Conservation (phyloP, 2,797 vertebrate species). For the Siniperca obscura region DNA sequence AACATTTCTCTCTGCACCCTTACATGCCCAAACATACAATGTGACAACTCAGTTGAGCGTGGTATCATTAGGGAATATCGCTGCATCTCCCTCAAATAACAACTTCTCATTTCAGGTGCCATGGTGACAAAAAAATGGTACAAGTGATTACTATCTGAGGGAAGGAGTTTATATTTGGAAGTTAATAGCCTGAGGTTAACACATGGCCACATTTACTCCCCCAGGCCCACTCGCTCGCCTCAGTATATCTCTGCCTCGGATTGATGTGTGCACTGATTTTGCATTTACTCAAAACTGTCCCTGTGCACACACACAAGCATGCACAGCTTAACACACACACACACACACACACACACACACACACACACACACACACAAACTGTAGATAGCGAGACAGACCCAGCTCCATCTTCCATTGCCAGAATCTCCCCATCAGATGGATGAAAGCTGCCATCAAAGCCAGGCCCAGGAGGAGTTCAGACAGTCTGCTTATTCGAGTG, state of each 20-base stretch:
- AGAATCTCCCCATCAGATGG: conserved; percentile 79
- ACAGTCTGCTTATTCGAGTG: conserved; percentile 79
- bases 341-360: conserved; percentile 21
- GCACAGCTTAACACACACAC: conserved; percentile 7
- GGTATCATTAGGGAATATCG: conserved; percentile 48
- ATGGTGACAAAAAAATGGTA: conserved; percentile 49
- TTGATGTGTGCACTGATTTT: conserved; percentile 74
- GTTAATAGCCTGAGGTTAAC: conserved; percentile 76
- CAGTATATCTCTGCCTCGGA: conserved; percentile 63
- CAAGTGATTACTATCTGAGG: conserved; percentile 67
- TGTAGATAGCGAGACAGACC: conserved; percentile 49
- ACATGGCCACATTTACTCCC: conserved; percentile 49
- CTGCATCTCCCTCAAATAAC: conserved; percentile 49
- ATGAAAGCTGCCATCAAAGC: conserved; percentile 85
- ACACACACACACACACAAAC: conserved; percentile 44
- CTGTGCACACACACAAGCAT: conserved; percentile 22
- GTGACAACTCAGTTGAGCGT: conserved; percentile 29
- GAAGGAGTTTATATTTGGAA: conserved; percentile 72
- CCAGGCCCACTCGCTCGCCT: conserved; percentile 36
- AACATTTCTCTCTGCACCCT: conserved; percentile 13
- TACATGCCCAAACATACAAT: conserved; percentile 19
- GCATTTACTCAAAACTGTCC: conserved; percentile 61
- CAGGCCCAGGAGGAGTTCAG: conserved; percentile 78
- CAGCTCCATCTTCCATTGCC: conserved; percentile 65
- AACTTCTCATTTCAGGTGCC: conserved; percentile 49